Conservation (phyloP, 2,113 vertebrate genomes). For the Vulpes ferrilata region DNA sequence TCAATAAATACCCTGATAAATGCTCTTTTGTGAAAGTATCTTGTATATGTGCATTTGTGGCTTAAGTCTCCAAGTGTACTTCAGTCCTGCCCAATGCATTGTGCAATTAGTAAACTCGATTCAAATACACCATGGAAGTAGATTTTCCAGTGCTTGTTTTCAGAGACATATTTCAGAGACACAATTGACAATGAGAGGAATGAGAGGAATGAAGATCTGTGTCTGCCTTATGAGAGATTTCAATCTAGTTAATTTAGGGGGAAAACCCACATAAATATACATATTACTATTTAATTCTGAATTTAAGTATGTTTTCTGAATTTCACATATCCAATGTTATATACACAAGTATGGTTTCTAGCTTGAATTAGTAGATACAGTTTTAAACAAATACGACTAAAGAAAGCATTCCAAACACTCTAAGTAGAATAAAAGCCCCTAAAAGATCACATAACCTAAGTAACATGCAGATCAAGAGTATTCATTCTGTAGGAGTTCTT, state of each 20-base stretch:
- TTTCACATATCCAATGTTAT: background rate
- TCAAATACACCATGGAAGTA: background rate
- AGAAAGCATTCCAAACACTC: background rate
- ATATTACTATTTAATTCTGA: background rate
- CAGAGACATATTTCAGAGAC: background rate
- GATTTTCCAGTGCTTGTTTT: background rate
- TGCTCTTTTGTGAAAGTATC: background rate
- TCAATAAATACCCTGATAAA: background rate
- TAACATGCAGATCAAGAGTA: background rate
- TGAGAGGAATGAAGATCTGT: background rate
- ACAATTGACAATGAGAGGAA: background rate
- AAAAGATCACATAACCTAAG: background rate
- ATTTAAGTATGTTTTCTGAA: conserved; percentile 6
- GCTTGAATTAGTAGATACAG: background rate
- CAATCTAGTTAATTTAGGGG: background rate
- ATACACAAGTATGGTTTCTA: background rate
- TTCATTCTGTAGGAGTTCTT: background rate
- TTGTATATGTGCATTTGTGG: background rate
- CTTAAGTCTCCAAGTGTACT: background rate
- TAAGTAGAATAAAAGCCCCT: background rate
- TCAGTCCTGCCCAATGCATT: background rate
- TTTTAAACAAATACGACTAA: background rate
- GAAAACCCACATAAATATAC: background rate
- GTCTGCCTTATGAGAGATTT: background rate
- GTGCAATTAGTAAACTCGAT: rapidly evolving